phyloP scores from a whole-genome alignment of 2,888 invertebrate genomes.

The Drosophila subquinaria region DNA sequence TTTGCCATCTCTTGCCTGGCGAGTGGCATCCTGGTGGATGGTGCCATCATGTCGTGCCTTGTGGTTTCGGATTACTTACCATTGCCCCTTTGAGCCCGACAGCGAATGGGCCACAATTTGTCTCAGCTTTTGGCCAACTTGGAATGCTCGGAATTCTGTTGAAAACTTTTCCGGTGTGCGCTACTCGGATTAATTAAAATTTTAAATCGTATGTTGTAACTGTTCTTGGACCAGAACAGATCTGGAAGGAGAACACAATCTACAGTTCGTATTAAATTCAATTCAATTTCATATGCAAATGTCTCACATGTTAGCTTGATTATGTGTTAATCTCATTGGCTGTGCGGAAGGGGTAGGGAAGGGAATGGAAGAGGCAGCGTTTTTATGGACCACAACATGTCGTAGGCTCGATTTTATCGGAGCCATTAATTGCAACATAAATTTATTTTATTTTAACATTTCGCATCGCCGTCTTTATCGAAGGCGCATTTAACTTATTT shows the following conservation, averaged over 20 bases:
- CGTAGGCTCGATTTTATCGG: constrained; percentile 71
- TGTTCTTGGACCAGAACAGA: constrained; percentile 36
- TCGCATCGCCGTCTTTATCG: constrained; percentile 74
- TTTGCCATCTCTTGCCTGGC: constrained; percentile 49
- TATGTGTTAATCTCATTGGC: constrained; percentile 77
- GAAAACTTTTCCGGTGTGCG: constrained; percentile 50
- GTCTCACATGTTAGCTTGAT: constrained; percentile 77
- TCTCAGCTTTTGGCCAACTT: constrained; percentile 31
- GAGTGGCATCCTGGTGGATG: constrained; percentile 28
- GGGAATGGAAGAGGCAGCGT: constrained; percentile 17
- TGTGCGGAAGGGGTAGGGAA: background rate
- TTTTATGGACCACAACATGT: constrained; percentile 71
- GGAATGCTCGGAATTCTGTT: constrained; percentile 43
- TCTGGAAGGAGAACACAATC: constrained; percentile 1
- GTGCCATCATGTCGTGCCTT: constrained; percentile 41
- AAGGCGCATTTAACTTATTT: constrained; percentile 76
- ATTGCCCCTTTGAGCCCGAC: constrained; percentile 51
- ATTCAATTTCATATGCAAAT: constrained; percentile 80
- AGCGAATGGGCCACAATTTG: constrained; percentile 32
- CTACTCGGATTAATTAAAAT: constrained; percentile 74
- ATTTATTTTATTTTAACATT: constrained; percentile 81
- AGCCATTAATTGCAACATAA: constrained; percentile 81
- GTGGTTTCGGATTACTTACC: constrained; percentile 73
- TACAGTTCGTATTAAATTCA: constrained; percentile 61
- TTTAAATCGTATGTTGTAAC: constrained; percentile 58